A percentile compares a stretch with the other conserved stretches of the same genome.
Conservation (phyloP, 2,797 vertebrate genomes). For the Acipenser ruthenus region DNA sequence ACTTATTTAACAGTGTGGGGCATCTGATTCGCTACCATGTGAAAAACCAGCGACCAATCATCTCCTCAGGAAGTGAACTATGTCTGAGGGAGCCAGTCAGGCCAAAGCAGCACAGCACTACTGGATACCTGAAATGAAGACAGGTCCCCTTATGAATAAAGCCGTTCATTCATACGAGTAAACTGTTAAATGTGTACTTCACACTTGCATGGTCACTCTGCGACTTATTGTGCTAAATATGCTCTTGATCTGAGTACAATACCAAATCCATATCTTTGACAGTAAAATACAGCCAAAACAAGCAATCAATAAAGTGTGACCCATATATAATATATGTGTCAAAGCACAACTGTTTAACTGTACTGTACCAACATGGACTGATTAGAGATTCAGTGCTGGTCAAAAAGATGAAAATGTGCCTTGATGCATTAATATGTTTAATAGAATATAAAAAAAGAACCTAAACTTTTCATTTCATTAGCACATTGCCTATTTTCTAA, state of each 20-base stretch:
- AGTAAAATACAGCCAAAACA: conserved; percentile 12
- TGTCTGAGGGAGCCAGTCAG: conserved; percentile 76
- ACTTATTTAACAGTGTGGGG: conserved; percentile 71
- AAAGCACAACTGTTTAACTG: conserved; percentile 28
- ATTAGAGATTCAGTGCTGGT: conserved; percentile 15
- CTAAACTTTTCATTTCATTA: conserved; percentile 17
- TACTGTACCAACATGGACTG: conserved; percentile 9
- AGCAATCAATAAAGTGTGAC: conserved; percentile 8
- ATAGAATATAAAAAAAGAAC: conserved; percentile 1
- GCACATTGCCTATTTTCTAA: conserved; percentile 18
- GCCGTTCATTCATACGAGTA: not conserved
- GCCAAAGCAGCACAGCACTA: conserved; percentile 26
- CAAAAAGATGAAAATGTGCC: conserved; percentile 22
- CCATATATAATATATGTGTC: conserved; percentile 17
- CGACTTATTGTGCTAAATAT: not conserved
- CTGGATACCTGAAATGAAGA: not conserved
- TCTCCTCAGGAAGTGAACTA: conserved; percentile 81
- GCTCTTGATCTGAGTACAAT: not conserved
- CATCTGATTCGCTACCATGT: conserved; percentile 86
- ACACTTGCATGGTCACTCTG: conserved; percentile 17
- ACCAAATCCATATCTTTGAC: not conserved
- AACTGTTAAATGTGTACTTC: not conserved
- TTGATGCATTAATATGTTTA: conserved; percentile 14
- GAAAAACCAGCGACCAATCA: conserved; percentile 80
- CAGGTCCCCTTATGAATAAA: not conserved